phyloP scores from a whole-genome alignment of 2,113 vertebrate genomes.

The Ardeotis arabs region DNA sequence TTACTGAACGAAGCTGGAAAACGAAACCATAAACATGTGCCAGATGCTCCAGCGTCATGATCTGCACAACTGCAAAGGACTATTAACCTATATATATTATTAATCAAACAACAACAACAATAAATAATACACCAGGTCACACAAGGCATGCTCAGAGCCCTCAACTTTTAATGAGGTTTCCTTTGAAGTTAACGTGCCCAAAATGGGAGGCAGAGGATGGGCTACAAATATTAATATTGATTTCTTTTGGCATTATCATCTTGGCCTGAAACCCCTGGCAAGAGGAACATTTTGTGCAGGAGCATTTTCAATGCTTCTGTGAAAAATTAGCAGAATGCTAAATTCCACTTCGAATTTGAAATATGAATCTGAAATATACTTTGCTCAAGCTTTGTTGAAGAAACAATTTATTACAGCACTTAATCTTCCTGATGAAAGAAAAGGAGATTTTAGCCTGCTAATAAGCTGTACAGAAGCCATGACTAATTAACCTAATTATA shows the following conservation, averaged over 20 bases:
- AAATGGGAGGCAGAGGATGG: not conserved
- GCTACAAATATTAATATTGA: slow-evolving; percentile 11
- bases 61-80: not conserved
- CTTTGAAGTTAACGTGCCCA: not conserved
- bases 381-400: slow-evolving; percentile 57
- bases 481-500: slow-evolving; percentile 80
- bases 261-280: slow-evolving; percentile 5
- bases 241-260: not conserved
- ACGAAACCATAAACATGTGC: not conserved
- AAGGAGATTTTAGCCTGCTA: slow-evolving; percentile 68
- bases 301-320: not conserved
- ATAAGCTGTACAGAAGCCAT: slow-evolving; percentile 72
- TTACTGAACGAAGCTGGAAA: not conserved
- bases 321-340: slow-evolving; percentile 37
- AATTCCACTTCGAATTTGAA: slow-evolving; percentile 20
- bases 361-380: slow-evolving; percentile 11
- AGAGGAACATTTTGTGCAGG: not conserved
- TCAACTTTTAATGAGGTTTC: slow-evolving; percentile 11
- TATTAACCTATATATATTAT: not conserved
- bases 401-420: slow-evolving; percentile 63
- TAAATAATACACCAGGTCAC: not conserved
- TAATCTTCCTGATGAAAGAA: slow-evolving; percentile 69
- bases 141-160: not conserved
- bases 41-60: not conserved
- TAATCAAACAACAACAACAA: not conserved